Conservation (phyloP, 2,113 vertebrate genomes). For the Gobio gobio region DNA sequence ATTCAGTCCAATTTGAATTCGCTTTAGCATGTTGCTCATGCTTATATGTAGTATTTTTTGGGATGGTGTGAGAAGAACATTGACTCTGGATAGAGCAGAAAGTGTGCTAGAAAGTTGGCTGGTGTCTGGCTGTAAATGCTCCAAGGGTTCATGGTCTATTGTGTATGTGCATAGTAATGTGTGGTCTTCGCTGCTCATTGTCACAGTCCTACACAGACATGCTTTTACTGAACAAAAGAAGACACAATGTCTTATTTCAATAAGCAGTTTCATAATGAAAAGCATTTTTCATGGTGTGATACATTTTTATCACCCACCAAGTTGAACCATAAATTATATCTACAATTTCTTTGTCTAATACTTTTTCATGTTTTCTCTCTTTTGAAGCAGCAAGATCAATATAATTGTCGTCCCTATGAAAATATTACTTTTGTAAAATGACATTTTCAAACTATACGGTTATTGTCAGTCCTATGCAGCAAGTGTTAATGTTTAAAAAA, state of each 20-base stretch:
- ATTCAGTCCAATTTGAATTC: neutral
- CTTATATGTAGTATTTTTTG: neutral
- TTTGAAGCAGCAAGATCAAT: constrained; percentile 27
- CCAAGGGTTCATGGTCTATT: neutral
- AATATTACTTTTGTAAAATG: neutral
- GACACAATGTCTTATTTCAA: constrained; percentile 60
- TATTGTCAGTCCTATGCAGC: neutral
- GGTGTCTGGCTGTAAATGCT: constrained; percentile 43
- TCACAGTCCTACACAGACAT: constrained; percentile 66
- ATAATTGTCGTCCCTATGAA: neutral
- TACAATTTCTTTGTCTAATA: constrained; percentile 51
- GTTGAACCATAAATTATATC: constrained; percentile 67
- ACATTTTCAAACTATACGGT: neutral
- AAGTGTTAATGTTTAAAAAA: neutral
- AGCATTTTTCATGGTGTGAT: constrained; percentile 58
- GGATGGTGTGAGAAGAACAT: neutral
- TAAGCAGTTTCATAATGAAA: constrained; percentile 56
- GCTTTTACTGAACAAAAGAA: constrained; percentile 70
- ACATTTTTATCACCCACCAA: constrained; percentile 51
- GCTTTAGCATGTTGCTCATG: neutral
- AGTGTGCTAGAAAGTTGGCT: neutral
- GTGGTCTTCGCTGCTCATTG: constrained; percentile 66
- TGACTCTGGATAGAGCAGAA: neutral
- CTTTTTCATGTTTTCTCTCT: constrained; percentile 51
- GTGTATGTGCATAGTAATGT: constrained; percentile 59